Base-by-base conservation (phyloP, 2,113 vertebrate genomes). In the Trichechus manatus region DNA sequence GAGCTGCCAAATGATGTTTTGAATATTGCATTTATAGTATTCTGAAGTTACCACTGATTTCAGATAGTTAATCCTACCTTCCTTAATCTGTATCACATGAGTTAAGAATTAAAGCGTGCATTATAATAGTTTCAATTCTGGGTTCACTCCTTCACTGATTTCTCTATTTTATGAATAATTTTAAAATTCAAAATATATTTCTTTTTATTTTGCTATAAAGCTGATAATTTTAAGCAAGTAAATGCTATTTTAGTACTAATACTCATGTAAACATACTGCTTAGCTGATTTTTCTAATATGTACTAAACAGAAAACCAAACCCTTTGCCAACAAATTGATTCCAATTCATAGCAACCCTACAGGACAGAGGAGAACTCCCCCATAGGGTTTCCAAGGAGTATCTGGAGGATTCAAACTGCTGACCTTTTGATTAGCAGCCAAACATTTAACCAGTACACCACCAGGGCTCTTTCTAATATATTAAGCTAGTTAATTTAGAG, bases 131-230 rank as follows among this genome's bases (percentile, higher is more conserved):
- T 89, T 59, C 11, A 84, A 80, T 74, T 79, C n/a, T 31, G 23
- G 10, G 6, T 61, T 74, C 6, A 72, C n/a, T 95, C 15, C 42
- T 87, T 82, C 29, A 64, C 4, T 81, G 27, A 81, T 77, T 47
- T 85, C 4, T 63, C 20, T 70, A 53, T 10, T 15, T 85, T 61
- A 53, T 2, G 80, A 56, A 86, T 27, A 53, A 84, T 50, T 91
- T 81, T 85, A 77, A 42, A 44, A 68, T 74, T 81, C n/a, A 86
- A 81, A 87, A 72, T 91, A n/a, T 47, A 47, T 47, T 91, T 79
- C 8, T 29, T 86, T 89, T 72, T 87, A 19, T 63, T 96, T 94
- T 59, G 6, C 9, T 64, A 27, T 47, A 85, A 89, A 89, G 14
- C 3, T 17, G 6, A 74, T 82, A 0, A 82, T 82, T 80, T 95